Conservation (phyloP, 2,113 vertebrate species). For the Elaphurus davidianus region DNA sequence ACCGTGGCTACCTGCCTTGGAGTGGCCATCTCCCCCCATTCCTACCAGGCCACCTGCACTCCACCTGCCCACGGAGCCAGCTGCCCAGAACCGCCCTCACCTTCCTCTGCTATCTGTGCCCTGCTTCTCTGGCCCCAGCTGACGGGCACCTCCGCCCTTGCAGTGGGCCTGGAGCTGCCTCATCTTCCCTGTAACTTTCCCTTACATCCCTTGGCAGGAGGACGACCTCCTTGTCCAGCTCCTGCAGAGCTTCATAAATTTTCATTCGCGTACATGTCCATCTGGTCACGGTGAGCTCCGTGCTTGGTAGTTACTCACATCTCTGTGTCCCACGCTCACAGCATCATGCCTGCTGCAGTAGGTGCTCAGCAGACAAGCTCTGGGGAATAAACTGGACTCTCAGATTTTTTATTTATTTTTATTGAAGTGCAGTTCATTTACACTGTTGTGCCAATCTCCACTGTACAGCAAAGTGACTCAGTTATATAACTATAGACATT, state of each 20-base stretch:
- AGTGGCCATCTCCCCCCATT: not conserved
- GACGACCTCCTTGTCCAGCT: not conserved
- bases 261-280: fast-evolving
- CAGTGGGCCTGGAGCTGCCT: not conserved
- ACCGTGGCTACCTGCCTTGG: not conserved
- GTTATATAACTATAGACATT: not conserved
- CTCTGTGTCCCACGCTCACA: fast-evolving
- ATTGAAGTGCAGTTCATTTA: not conserved
- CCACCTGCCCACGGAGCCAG: fast-evolving
- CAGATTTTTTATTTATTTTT: not conserved
- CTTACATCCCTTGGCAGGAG: not conserved
- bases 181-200: not conserved
- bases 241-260: fast-evolving
- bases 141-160: not conserved
- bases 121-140: not conserved
- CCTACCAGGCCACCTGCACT: not conserved
- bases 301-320: not conserved
- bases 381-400: not conserved
- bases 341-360: not conserved
- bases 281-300: not conserved
- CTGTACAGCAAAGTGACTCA: not conserved
- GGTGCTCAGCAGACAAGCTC: not conserved
- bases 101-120: not conserved
- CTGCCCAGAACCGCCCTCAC: not conserved
- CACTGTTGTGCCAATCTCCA: not conserved